Base-by-base conservation (phyloP, 2,113 vertebrate genomes). In the Pao palembangensis region DNA sequence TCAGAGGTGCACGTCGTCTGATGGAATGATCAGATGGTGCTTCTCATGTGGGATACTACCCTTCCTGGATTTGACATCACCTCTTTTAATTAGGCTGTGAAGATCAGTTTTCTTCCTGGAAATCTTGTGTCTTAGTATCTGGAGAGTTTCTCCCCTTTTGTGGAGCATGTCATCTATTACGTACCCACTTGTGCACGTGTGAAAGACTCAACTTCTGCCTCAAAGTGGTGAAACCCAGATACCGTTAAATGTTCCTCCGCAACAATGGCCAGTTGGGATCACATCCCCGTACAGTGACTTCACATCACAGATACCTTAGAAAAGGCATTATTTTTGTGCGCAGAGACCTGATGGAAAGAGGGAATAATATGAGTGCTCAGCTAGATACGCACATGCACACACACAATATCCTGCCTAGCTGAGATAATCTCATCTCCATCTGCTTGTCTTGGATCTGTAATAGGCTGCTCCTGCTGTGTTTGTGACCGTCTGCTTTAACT, bases 391-490 rank as follows among this genome's bases (percentile, higher is more conserved):
- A 47, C 57, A 67, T 54, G 76, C 38, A 51, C 31, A 57, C 31
- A 61, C 56, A 5, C 62, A 69, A 70, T 76, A 81, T 69, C 71
- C 72, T 71, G 81, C 71, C 79, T 67, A 47, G 59, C 79, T 85
- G 82, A 85, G 81, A 83, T 88, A 86, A 89, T 88, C 86, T 86
- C 80, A 80, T 86, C 76, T 81, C 88, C 88, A 89, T 88, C 86
- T 89, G 88, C 71, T 84, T 67, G 52, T 67, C 43, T 55, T 70
- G 55, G 83, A 56, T 71, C 75, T 64, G 61, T 76, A 83, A 82
- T 79, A 77, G 73, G 74, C 79, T 73, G 61, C 64, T 69, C 82
- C 73, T 71, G 76, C 78, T 82, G 73, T 44, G 51, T 81, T 73
- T 79, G 80, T 80, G 74, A 62, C 70, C 61, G 75, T 67, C 79